A percentile compares a stretch with the other conserved stretches of the same genome.
Evolutionary conservation across 2,888 invertebrate species (phyloP).

Genomic region (Drosophila rubida): DNA sequence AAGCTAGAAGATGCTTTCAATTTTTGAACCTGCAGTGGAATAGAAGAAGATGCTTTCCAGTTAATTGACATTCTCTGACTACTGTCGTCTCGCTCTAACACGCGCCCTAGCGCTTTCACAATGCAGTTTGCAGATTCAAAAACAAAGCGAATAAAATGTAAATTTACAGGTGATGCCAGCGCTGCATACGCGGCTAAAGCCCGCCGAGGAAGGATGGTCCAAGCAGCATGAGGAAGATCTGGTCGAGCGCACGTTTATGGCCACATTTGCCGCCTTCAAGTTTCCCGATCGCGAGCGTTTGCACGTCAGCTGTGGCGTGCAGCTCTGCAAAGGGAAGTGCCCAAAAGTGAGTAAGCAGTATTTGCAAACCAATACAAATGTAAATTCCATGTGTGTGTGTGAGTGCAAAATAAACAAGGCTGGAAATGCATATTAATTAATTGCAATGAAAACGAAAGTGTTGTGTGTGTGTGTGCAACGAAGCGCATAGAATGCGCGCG

Average conservation of each 20-base stretch:
- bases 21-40: not conserved
- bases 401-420: slow-evolving; percentile 20
- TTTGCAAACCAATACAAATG: not conserved
- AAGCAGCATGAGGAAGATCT: slow-evolving; percentile 84
- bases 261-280: slow-evolving; percentile 92
- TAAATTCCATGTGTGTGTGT: not conserved
- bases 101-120: not conserved
- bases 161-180: slow-evolving; percentile 84
- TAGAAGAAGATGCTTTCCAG: too few species aligned
- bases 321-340: slow-evolving; percentile 91
- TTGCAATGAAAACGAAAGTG: slow-evolving; percentile 79
- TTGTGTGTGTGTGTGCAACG: slow-evolving; percentile 49
- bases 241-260: slow-evolving; percentile 84
- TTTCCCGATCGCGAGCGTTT: slow-evolving; percentile 92
- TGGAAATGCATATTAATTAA: slow-evolving; percentile 63
- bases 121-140: not conserved
- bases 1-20: slow-evolving; percentile 23
- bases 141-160: not conserved
- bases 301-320: slow-evolving; percentile 91
- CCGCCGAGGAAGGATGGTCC: slow-evolving; percentile 85
- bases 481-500: slow-evolving; percentile 48
- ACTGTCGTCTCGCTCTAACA: not conserved
- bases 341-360: slow-evolving; percentile 86
- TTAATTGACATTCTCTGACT: not conserved
- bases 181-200: slow-evolving; percentile 78